Base-by-base conservation (phyloP, 2,797 vertebrate species). In the Tamandua tetradactyla region DNA sequence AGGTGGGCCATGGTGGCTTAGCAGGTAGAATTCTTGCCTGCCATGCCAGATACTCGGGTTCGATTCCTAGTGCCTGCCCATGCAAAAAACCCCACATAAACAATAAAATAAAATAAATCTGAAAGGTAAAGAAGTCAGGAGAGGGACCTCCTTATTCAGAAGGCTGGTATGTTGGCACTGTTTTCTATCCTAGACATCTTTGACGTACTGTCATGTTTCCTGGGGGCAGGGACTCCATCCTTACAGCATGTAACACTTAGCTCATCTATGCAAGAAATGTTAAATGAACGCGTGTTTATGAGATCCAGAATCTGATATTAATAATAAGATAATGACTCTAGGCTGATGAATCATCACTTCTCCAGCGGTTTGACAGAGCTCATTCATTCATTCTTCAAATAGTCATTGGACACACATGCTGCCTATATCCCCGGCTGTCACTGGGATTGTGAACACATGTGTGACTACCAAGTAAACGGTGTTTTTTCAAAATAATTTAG, bases 401-500 rank as follows among this genome's bases (percentile, higher is more conserved):
- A 80, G 55, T 32, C 40, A n/a, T 3, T 22, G 64, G 44, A 11
- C 47, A 55, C 25, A 75, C 32, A 4, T 9, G 25, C 30, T 80
- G 14, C 74, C 30, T 52, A 5, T 47, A 71, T 22, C n/a, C 71
- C 25, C 35, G 35, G 74, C 55, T 30, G 37, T 69, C 74, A 8
- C 79, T 22, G n/a, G 15, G 79, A 52, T 32, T 88, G 35, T 71
- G 69, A 20, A 75, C 59, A 75, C 59, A 61, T 9, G 25, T 42
- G 44, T 44, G 66, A 80, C 6, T 87, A 49, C 35, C 25, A 49
- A 93, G 78, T 49, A 91, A 89, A 57, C 79, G 66, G 52, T n/a
- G 25, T 81, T 93, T 74, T 86, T 95, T 72, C 69, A 42, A 90
- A 97, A 75, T 80, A 79, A 87, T 72, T 84, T 18, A 37, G 17